A percentile compares a stretch with the other conserved stretches of the same genome.
Conservation (phyloP, 92 coral and sea anemone species). For the Pocillopora meandrina region DNA sequence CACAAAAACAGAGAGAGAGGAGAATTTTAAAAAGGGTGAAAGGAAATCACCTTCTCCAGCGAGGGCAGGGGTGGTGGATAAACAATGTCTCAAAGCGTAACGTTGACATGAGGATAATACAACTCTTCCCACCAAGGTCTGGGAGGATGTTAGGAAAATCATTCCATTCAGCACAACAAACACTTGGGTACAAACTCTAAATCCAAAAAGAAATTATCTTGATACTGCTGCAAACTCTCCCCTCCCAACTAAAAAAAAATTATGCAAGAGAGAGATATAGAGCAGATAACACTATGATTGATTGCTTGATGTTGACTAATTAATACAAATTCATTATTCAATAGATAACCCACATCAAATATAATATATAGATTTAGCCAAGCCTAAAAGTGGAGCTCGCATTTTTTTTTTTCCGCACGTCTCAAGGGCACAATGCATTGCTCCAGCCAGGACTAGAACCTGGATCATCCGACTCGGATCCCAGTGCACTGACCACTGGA, state of each 20-base stretch:
- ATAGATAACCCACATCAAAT: no score
- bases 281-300: background rate
- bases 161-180: constrained; percentile 43
- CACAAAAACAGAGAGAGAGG: background rate
- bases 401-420: no score
- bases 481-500: no score
- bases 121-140: constrained; percentile 38
- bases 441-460: no score
- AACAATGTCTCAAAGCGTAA: constrained; percentile 17
- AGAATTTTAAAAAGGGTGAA: background rate
- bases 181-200: constrained; percentile 9
- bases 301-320: no score
- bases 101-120: constrained; percentile 11
- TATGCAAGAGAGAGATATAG: background rate
- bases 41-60: constrained; percentile 34
- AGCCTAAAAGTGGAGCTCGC: no score
- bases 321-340: no score
- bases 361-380: no score
- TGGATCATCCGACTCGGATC: no score
- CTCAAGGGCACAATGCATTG: no score
- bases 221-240: background rate
- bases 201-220: constrained; percentile 21
- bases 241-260: background rate
- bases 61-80: constrained; percentile 28
- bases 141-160: constrained; percentile 38